Evolutionary conservation across 2,888 invertebrate species (phyloP), one percentile per base, ranked within the genome.

Genomic region (Epirrhoe tristata): DNA sequence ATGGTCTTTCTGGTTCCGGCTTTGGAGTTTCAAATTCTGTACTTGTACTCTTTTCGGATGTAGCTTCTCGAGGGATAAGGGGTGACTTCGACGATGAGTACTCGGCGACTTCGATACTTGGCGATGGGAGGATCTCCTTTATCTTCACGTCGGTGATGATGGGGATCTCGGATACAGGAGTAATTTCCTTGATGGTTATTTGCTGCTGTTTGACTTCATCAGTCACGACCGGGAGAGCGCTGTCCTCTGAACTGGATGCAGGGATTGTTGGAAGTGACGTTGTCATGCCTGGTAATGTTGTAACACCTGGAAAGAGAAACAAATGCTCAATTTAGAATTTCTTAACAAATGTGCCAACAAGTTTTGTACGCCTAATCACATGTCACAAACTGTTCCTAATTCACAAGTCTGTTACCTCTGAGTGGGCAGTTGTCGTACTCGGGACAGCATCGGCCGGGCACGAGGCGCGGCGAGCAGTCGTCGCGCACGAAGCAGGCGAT

Each of bases 401-500:
- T n/a, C n/a, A n/a, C n/a, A n/a, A 14, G 48, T 16, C 5, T 48
- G 12, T 48, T 32, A 92, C 96, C 96, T 92, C 94, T 91, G 3
- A 96, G 94, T 48, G 97, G 96, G 83, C 97, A 97, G 89, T 97
- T 96, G 83, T 97, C 96, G 84, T 97, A 97, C 83, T 96, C 96
- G 0, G 97, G 97, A 81, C 97, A 97, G 88, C 97, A 97, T 80
- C 96, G 95, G 58, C 97, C 97, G 10, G 95, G 94, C 74, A 96
- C 95, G 73, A 94, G 95, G 70, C 95, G 94, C 46, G 96, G 96
- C 78, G 95, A 94, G 88, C 97, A 97, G 88, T 97, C 97, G 74
- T 95, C 95, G 60, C 97, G 93, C 75, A 95, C 94, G 88, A 96
- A 96, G 88, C 97, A 97, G 59, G 96, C 96, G 73, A 97, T 96